These are phyloP conservation scores for Oxytorus armatus DNA, from an alignment of 2,888 invertebrate genomes.

Conservation along the genomic window DNA sequence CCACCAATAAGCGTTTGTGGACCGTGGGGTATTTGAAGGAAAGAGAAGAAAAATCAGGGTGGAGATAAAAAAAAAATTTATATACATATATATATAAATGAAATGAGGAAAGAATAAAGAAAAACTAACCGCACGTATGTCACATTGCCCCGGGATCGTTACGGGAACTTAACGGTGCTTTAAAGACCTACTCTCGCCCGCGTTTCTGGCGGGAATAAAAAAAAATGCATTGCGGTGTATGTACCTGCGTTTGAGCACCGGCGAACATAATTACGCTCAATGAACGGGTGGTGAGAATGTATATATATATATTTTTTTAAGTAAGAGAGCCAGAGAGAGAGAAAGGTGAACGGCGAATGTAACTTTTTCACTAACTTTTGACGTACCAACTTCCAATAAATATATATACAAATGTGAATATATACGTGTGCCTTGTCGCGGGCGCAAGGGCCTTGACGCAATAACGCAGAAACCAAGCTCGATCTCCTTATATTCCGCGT, in stretches of 20 bases:
- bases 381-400: slow-evolving; percentile 43
- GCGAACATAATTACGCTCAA: slow-evolving; percentile 62
- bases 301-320: slow-evolving; percentile 28
- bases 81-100: no score
- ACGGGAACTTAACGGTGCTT: slow-evolving; percentile 57
- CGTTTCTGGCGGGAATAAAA: slow-evolving; percentile 54
- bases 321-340: no score
- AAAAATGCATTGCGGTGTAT: slow-evolving; percentile 37
- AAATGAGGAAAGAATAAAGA: slow-evolving; percentile 34
- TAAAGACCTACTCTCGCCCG: slow-evolving; percentile 54
- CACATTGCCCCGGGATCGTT: slow-evolving; percentile 66
- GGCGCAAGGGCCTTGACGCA: slow-evolving; percentile 64
- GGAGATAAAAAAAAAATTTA: slow-evolving; percentile 20
- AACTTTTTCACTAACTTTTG: slow-evolving; percentile 60
- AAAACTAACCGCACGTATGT: slow-evolving; percentile 60
- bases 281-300: slow-evolving; percentile 47
- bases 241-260: slow-evolving; percentile 39
- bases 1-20: slow-evolving; percentile 33
- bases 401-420: not conserved
- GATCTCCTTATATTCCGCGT: slow-evolving; percentile 56
- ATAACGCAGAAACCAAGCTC: slow-evolving; percentile 41
- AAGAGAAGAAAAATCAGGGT: slow-evolving; percentile 1
- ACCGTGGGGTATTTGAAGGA: slow-evolving; percentile 39
- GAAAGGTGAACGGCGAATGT: slow-evolving; percentile 52
- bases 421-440: slow-evolving; percentile 37